Base-by-base conservation (phyloP, 2,888 invertebrate genomes). In the Himalopsyche anomala region DNA sequence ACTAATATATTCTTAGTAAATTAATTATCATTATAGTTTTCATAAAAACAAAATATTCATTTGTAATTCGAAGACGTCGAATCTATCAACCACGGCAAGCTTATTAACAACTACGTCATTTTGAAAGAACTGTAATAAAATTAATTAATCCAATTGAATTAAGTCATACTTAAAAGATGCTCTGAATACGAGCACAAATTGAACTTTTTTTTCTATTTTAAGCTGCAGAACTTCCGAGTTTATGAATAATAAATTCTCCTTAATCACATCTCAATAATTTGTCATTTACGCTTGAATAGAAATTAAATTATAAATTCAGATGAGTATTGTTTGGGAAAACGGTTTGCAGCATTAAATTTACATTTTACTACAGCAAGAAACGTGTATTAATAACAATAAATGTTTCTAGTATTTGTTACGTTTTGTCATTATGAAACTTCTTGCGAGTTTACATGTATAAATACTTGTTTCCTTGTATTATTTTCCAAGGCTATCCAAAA, bases 251-350 rank as follows among this genome's bases (percentile, higher is more conserved):
- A 51, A 51, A 15, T 51, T 51, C 45, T 51, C 9, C 28, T 62
- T 69, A 38, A 74, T 74, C 74, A 74, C 15, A 74, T 38, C 36
- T 38, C 28, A 74, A 74, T 74, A 74, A 74, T 74, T 74, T 74
- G 36, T 74, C 74, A 36, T 74, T 74, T 74, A 74, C 74, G 28
- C 36, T 15, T 38, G 74, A 36, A 74, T 12, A 38, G 74, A 74
- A 74, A 74, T 74, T 74, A 38, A 36, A 74, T 74, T 74, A 74
- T 74, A 74, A 74, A 74, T 74, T 74, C 74, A 74, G 15, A 74
- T 74, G 38, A 74, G 38, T 11, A 74, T 36, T 74, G 74, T 74
- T 74, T 36, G 38, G 74, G 74, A 74, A 74, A 74, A 74, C 36
- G 38, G 28, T 74, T 74, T 38, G 74, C 11, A 36, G 36, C 74